Conservation (phyloP, 2,888 invertebrate genomes). For the Yponomeuta plumbellus region DNA sequence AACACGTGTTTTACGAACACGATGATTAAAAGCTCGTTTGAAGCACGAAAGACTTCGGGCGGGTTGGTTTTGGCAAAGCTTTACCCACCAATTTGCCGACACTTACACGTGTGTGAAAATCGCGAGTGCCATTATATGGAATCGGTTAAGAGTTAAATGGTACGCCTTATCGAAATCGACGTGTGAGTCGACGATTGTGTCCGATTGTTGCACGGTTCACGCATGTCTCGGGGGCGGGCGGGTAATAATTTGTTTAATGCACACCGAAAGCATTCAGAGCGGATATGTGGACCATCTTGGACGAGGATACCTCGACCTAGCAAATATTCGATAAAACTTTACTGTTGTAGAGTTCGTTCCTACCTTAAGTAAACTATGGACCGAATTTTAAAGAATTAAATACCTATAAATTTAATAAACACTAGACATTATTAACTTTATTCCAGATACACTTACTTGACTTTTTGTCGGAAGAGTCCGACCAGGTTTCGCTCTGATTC, state of each 20-base stretch:
- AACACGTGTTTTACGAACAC: neutral
- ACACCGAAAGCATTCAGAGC: slow-evolving; percentile 15
- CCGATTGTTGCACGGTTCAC: neutral
- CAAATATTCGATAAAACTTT: too few relatives aligned
- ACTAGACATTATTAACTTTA: too few relatives aligned
- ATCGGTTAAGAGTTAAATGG: slow-evolving; percentile 3
- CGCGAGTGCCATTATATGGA: neutral
- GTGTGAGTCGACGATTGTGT: slow-evolving; percentile 2
- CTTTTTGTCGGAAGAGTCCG: too few relatives aligned
- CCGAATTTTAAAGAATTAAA: too few relatives aligned
- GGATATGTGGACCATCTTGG: neutral
- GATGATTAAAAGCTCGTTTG: neutral
- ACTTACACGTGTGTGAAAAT: neutral
- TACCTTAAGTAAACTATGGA: too few relatives aligned
- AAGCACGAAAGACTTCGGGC: neutral
- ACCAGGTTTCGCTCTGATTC: too few relatives aligned
- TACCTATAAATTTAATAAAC: too few relatives aligned
- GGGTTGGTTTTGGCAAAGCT: neutral
- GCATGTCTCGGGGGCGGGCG: slow-evolving; percentile 26
- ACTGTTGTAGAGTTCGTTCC: too few relatives aligned
- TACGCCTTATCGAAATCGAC: neutral
- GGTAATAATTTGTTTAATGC: slow-evolving; percentile 34
- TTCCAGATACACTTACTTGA: too few relatives aligned
- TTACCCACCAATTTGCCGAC: neutral
- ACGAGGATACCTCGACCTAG: neutral